A percentile compares a stretch with the other conserved stretches of the same genome.
Evolutionary conservation across 2,113 vertebrate genomes (phyloP).

Genomic region (Crotalus tigris): DNA sequence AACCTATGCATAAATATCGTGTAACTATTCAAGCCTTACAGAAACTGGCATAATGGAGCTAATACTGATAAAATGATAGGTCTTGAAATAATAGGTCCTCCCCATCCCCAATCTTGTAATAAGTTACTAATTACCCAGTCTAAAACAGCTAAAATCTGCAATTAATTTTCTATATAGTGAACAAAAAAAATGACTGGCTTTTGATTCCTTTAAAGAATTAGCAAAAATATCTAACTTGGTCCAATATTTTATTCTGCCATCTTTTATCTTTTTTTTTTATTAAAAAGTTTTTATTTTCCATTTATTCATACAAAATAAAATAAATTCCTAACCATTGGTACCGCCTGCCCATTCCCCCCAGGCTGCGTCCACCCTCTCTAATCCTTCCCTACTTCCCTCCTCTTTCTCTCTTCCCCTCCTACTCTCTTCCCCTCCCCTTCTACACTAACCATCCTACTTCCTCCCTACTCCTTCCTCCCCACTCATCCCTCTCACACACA

Average conservation of each 20-base stretch:
- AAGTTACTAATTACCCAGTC: constrained; percentile 66
- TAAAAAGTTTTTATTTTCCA: no score
- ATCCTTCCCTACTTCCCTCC: no score
- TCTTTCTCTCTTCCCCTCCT: no score
- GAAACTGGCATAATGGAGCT: background rate
- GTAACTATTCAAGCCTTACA: background rate
- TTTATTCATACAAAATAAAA: no score
- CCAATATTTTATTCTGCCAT: background rate
- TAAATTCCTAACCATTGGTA: no score
- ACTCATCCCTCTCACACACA: no score
- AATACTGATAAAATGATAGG: constrained; percentile 10
- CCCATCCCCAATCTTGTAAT: constrained; percentile 62
- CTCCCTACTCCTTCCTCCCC: no score
- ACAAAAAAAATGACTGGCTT: constrained; percentile 51
- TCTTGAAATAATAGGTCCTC: constrained; percentile 7
- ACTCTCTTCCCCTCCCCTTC: no score
- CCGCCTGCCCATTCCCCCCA: no score
- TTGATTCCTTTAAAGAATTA: constrained; percentile 41
- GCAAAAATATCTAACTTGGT: background rate
- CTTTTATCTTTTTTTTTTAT: background rate
- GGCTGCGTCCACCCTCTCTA: no score
- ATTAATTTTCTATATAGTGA: constrained; percentile 67
- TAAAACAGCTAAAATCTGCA: constrained; percentile 66
- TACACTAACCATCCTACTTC: no score
- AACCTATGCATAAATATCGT: background rate